Conservation (phyloP, 2,113 vertebrate genomes). For the Myrmecophaga tridactyla region DNA sequence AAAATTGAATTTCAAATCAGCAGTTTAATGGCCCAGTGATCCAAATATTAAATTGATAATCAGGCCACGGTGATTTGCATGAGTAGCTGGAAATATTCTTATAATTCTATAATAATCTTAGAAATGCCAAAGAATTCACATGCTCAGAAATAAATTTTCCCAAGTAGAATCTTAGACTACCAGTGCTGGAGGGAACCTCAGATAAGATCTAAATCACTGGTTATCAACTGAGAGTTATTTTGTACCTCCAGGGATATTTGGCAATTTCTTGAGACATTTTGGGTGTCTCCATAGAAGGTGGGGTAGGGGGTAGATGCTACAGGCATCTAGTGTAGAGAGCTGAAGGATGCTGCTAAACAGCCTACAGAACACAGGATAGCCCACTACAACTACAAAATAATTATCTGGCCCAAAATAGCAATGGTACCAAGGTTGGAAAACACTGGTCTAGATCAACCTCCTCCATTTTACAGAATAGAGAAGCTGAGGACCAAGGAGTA, state of each 20-base stretch:
- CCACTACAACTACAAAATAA: rapidly evolving
- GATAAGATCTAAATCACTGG: neutral
- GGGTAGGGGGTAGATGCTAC: too few species aligned
- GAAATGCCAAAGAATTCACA: slow-evolving; percentile 36
- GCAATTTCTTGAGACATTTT: neutral
- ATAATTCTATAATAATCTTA: slow-evolving; percentile 43
- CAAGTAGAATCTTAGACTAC: neutral
- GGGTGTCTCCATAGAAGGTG: neutral
- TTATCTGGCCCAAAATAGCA: neutral
- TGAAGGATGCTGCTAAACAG: too few species aligned
- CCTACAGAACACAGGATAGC: neutral
- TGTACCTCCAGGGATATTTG: neutral
- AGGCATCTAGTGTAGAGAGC: neutral
- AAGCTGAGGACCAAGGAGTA: neutral
- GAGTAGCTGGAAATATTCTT: slow-evolving; percentile 33
- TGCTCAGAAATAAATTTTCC: neutral
- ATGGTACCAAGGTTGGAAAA: neutral
- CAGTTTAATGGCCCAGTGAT: slow-evolving; percentile 71
- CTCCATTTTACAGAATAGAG: neutral
- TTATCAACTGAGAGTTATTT: neutral
- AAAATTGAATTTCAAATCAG: slow-evolving; percentile 72
- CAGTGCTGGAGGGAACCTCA: neutral
- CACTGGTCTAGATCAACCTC: too few species aligned
- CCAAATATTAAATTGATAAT: slow-evolving; percentile 73
- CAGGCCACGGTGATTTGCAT: slow-evolving; percentile 59